Base-by-base conservation (phyloP, 2,888 invertebrate genomes). In the Dugesia japonica region DNA sequence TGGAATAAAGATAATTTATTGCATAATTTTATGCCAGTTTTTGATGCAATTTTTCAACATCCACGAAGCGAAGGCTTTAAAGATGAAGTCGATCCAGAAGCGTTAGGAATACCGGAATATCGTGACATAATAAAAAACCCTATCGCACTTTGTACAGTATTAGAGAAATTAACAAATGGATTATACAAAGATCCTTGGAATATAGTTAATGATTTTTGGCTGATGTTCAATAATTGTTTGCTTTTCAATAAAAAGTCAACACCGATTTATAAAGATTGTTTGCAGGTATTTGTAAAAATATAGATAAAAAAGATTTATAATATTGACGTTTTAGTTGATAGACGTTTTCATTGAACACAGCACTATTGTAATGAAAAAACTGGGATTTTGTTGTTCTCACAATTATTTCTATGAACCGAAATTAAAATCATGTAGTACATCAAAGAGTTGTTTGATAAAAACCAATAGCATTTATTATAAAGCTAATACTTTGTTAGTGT, bases 41-140 rank as follows among this genome's bases (percentile, higher is more conserved):
- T 9, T 56, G 17, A 56, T 56, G 4, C 56, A 13, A 56, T 56
- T 56, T 56, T 56, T 23, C 9, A 56, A 7, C 56, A 56, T 56
- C 20, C n/a, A 20, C 1, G 56, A n/a, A 56, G 56, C n/a, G n/a
- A n/a, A 7, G 56, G 23, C 4, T 87, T 86, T 80, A 81, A 85
- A 79, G 82, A 85, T 27, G 81, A 83, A 1, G 84, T 86, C 15
- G 85, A 85, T 78, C 79, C 80, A 26, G 81, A 81, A n/a, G 81
- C 82, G 38, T 82, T 83, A 20, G 83, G 83, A 23, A 81, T 83
- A 78, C 79, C 80, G 31, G 84, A 85, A 79, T 87, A 86, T 80
- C 83, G 83, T 80, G 82, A 85, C 75, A 81, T 82, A 27, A 83
- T 87, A 26, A 81, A 83, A 42, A 81, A 84, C 71, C 86, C 86